Evolutionary conservation across 2,888 invertebrate species (phyloP), one percentile per base, ranked within the genome.

Genomic region (Trissoscelio sp.): DNA sequence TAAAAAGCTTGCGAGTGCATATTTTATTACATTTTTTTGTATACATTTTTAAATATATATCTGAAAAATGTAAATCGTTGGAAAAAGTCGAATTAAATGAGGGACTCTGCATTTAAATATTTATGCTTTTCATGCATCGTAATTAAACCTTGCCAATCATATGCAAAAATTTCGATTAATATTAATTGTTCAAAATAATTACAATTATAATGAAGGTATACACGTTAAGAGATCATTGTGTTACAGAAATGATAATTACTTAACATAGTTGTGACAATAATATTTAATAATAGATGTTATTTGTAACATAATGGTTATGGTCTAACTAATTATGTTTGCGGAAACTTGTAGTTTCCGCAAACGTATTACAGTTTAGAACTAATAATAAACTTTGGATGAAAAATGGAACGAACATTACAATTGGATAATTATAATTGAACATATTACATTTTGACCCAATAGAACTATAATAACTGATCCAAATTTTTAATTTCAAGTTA

Each of bases 271-370:
- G 20, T 28, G 24, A 28, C 39, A 72, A 72, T 60, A 60, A 72
- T 46, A 72, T 60, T 72, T 60, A 60, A 39, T 51, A 60, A 72
- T 39, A 28, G 16, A 11, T n/a, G 46, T 28, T 60, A 72, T 60
- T 72, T 48, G 20, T 60, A 39, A 51, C 22, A 9, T 53, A 18
- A 73, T 62, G 24, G 44, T 62, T 62, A 62, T 53, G 64, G 34
- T 46, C 53, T 31, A 34, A 53, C 44, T 73, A 64, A 73, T 73
- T 64, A 73, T 18, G 53, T 44, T 51, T 62, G 44, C 51, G 44
- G 11, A 11, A 62, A 39, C 34, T 62, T 9, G n/a, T 28, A 42
- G 53, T 42, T 72, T 31, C 51, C 24, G 5, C 42, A 42, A 62
- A 62, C 22, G 31, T 44, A 53, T 60, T 42, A 44, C 28, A 72